Evolutionary conservation across 2,797 vertebrate species (phyloP).

Genomic region (Otolemur crassicaudatus): DNA sequence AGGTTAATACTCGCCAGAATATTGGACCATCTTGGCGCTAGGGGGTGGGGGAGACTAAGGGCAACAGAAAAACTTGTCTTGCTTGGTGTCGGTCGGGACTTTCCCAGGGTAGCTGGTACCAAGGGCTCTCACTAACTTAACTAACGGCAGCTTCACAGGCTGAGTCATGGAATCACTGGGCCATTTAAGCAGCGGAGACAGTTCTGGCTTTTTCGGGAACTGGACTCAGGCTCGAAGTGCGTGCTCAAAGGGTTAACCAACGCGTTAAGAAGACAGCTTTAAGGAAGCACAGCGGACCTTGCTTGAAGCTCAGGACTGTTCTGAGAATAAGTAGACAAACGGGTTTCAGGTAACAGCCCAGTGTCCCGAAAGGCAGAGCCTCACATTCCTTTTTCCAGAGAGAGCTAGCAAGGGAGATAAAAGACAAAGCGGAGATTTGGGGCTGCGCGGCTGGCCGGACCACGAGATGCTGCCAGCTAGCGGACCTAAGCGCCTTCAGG

Average conservation of each 20-base stretch:
- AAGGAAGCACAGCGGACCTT: background rate
- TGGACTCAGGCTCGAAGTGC: background rate
- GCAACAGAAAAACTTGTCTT: conserved; percentile 4
- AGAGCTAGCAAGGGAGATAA: conserved; percentile 15
- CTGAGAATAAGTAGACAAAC: background rate
- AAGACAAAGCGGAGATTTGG: conserved; percentile 24
- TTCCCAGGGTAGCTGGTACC: background rate
- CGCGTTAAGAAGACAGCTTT: background rate
- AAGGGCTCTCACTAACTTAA: background rate
- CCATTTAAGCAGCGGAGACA: background rate
- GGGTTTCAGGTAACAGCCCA: background rate
- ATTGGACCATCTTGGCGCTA: background rate
- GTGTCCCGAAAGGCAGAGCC: background rate
- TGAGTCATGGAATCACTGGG: background rate
- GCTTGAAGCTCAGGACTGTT: conserved; percentile 12
- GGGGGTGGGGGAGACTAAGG: background rate
- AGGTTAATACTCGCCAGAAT: background rate
- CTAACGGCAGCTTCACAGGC: background rate
- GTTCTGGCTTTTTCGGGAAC: conserved; percentile 28
- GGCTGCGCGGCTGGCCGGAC: background rate
- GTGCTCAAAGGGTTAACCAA: background rate
- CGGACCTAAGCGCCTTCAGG: background rate
- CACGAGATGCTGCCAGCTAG: conserved; percentile 26
- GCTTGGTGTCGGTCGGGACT: background rate
- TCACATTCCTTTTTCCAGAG: background rate